Conservation (phyloP, 1,140 invertebrate species). For the Gonatopus flavifemur region DNA sequence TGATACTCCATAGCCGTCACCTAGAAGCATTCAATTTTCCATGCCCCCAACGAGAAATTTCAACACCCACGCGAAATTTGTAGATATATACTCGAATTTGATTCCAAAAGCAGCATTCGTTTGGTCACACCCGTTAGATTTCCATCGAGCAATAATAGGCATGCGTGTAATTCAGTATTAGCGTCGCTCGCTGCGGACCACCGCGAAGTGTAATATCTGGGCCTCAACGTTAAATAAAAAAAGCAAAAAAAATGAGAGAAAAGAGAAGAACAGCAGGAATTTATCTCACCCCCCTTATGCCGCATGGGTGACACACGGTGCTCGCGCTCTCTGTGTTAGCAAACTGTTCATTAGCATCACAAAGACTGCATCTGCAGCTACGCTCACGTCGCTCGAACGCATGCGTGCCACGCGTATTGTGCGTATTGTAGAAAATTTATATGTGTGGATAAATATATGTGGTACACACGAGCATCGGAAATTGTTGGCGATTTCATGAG, state of each 20-base stretch:
- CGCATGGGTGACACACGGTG: slow-evolving; percentile 3
- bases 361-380: slow-evolving; percentile 40
- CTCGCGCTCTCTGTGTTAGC: slow-evolving; percentile 21
- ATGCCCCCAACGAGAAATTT: too few species aligned
- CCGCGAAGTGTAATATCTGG: background rate
- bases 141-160: slow-evolving; percentile 14
- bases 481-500: too few species aligned
- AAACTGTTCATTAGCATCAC: slow-evolving; percentile 39
- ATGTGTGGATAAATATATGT: too few species aligned
- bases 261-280: slow-evolving; percentile 15
- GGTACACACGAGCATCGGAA: too few species aligned
- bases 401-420: slow-evolving; percentile 9
- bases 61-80: background rate
- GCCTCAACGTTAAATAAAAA: background rate
- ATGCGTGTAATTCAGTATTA: slow-evolving; percentile 17
- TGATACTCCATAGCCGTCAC: too few species aligned
- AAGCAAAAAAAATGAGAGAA: background rate
- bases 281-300: slow-evolving; percentile 12
- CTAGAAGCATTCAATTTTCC: too few species aligned
- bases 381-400: slow-evolving; percentile 16
- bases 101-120: slow-evolving; percentile 11
- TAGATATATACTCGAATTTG: slow-evolving; percentile 9
- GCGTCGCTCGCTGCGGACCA: slow-evolving; percentile 6
- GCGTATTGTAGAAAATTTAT: too few species aligned
- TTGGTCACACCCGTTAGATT: slow-evolving; percentile 31